A percentile compares a stretch with the other conserved stretches of the same genome.
phyloP scores from a whole-genome alignment of 1,140 invertebrate genomes.

The Sinonovacula constricta region DNA sequence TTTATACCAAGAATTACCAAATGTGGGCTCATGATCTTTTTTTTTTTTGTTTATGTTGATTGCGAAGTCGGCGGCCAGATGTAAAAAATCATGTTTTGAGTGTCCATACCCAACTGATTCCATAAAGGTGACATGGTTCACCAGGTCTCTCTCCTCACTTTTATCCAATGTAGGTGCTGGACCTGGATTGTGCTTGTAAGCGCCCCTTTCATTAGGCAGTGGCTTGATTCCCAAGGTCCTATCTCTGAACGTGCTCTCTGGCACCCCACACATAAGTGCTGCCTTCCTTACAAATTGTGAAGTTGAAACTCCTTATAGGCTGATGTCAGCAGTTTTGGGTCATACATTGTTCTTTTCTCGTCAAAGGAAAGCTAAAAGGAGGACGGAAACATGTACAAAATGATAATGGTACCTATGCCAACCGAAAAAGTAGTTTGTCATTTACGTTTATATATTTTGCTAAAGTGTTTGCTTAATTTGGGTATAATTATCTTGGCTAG shows the following conservation, averaged over 20 bases:
- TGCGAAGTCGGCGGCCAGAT: slow-evolving; percentile 8
- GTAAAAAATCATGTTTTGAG: slow-evolving; percentile 6
- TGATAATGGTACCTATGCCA: too few relatives aligned
- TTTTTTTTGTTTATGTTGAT: slow-evolving; percentile 16
- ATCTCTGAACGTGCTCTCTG: neutral
- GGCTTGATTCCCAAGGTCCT: neutral
- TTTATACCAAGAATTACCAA: slow-evolving; percentile 25
- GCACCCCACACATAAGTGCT: neutral
- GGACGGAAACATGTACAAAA: too few relatives aligned
- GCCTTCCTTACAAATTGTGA: neutral
- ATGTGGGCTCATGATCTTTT: neutral
- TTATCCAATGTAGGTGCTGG: neutral
- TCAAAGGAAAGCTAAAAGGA: too few relatives aligned
- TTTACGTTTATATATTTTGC: too few relatives aligned
- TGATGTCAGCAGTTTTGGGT: neutral
- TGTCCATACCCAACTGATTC: slow-evolving; percentile 13
- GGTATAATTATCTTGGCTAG: too few relatives aligned
- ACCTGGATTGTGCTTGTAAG: neutral
- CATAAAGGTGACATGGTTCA: neutral
- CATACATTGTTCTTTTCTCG: too few relatives aligned
- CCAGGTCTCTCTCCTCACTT: neutral
- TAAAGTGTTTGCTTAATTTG: too few relatives aligned
- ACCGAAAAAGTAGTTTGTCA: too few relatives aligned
- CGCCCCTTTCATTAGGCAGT: neutral
- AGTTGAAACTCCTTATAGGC: neutral